Evolutionary conservation across 2,113 vertebrate species (phyloP), one percentile per base, ranked within the genome.

Genomic region (Leptobrachium ailaonicum): DNA sequence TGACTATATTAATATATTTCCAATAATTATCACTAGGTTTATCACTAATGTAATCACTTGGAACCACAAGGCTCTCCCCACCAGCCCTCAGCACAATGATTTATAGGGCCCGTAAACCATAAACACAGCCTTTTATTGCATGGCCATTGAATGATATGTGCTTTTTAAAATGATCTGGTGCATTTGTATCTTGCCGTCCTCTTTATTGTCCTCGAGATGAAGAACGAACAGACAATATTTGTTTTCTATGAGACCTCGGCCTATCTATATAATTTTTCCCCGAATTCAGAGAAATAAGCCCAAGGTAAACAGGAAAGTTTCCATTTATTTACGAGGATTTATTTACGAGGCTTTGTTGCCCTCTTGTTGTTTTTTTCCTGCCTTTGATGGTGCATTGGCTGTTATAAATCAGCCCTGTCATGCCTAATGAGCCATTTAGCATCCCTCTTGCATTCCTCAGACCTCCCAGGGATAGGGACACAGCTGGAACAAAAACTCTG

Each of bases 401-500:
- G 14, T 41, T 40, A 81, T 75, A 84, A 84, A 84, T 82, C 75
- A 54, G 60, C 67, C 14, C 14, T 84, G 80, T 40, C 82, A 60
- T 80, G 80, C 71, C 74, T 83, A 82, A 84, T 75, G 43, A 83
- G 58, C 41, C 44, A 82, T 75, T 81, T 80, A 82, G 74, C 58
- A 71, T 76, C 78, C 5, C 41, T 76, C 53, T 86, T 81, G 60
- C 69, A 82, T 80, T 40, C 47, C 75, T 44, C 43, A 82, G 86
- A 79, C 63, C 66, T 69, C 71, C 12, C 45, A 40, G 2, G 69
- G 11, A 7, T 72, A 75, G 80, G 40, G 12, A 44, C 64, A 79
- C 56, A n/a, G 40, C 50, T 43, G 2, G 11, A 78, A 82, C 58
- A 45, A 56, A 0, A 41, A 20, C 43, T 69, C 11, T 8, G 76